Evolutionary conservation across 30 jellyfish, hydroid and myxozoan genomes (phyloP).

Genomic region (Chironex yamaguchii): DNA sequence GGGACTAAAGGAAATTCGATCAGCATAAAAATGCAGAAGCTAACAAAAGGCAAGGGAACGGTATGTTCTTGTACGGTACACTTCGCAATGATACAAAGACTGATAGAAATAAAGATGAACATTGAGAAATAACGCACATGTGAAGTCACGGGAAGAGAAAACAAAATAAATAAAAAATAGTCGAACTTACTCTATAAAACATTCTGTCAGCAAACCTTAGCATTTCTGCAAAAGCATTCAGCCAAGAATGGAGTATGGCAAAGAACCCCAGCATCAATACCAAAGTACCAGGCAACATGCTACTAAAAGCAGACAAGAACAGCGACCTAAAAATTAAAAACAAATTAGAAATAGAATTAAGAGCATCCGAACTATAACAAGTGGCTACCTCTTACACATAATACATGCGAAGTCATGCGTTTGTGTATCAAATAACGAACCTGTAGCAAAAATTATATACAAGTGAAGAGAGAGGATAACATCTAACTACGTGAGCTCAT

Average conservation of each 20-base stretch:
- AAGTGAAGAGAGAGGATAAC: too few species aligned
- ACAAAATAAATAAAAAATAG: neutral
- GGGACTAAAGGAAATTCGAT: too few species aligned
- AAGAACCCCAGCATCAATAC: conserved; percentile 85
- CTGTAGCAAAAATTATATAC: too few species aligned
- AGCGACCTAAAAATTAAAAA: conserved; percentile 62
- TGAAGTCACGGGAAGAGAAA: neutral
- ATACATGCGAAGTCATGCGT: too few species aligned
- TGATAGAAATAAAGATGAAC: neutral
- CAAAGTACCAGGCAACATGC: conserved; percentile 94
- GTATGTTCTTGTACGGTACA: too few species aligned
- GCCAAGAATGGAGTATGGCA: conserved; percentile 92
- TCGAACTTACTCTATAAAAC: conserved; percentile 85
- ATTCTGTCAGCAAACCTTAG: conserved; percentile 94
- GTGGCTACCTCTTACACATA: too few species aligned
- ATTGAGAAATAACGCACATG: neutral
- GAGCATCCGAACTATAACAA: too few species aligned
- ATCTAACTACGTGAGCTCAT: too few species aligned
- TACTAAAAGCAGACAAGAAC: conserved; percentile 77
- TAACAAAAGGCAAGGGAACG: too few species aligned
- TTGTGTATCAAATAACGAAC: too few species aligned
- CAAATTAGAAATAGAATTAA: neutral
- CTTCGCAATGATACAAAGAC: neutral
- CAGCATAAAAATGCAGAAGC: too few species aligned
- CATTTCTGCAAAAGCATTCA: conserved; percentile 97